Percentiles rank a stretch among this genome's conserved stretches.
These are phyloP conservation scores for Scleropages formosus DNA, from an alignment of 2,797 vertebrate genomes.

Conservation along the genomic window DNA sequence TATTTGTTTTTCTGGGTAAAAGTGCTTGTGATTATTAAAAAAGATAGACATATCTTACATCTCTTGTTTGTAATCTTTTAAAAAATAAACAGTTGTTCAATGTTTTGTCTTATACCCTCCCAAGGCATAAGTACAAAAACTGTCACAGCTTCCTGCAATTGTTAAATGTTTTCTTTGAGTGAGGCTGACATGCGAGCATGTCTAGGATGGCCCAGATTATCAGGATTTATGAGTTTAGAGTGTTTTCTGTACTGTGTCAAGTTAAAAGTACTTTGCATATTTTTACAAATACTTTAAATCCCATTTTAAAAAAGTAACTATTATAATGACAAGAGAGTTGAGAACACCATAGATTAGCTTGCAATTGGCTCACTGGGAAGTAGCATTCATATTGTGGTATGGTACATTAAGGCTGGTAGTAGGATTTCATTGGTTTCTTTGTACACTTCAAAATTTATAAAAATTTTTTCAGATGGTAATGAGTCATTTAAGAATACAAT, in stretches of 20 bases:
- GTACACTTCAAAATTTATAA: conserved; percentile 58
- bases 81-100: neutral
- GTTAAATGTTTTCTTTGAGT: conserved; percentile 10
- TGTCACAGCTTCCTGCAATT: conserved; percentile 5
- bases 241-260: too few species aligned
- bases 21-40: neutral
- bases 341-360: neutral
- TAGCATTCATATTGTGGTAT: conserved; percentile 47
- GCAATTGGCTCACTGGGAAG: conserved; percentile 44
- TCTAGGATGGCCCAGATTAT: neutral
- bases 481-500: too few species aligned
- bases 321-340: too few species aligned
- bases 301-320: too few species aligned
- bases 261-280: too few species aligned
- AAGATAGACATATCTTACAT: neutral
- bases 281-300: too few species aligned
- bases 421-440: conserved; percentile 40
- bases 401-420: conserved; percentile 35
- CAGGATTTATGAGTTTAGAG: too few species aligned
- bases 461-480: conserved; percentile 42
- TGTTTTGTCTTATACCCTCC: neutral
- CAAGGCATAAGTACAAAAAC: neutral
- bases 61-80: neutral
- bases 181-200: neutral
- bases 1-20: neutral